These are phyloP conservation scores for Noctua janthina DNA, from an alignment of 2,888 invertebrate species.

Conservation along the genomic window DNA sequence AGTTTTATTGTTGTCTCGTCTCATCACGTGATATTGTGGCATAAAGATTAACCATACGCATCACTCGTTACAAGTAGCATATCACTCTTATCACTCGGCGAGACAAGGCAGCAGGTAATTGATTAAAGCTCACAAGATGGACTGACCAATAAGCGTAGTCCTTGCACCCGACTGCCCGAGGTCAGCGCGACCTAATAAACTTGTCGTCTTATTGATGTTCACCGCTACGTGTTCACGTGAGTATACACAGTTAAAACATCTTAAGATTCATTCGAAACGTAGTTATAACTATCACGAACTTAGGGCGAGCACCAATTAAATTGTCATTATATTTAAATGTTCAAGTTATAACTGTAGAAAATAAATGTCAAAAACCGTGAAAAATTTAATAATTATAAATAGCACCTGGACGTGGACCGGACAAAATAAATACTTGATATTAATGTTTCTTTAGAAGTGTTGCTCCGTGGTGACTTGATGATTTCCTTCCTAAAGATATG, in stretches of 20 bases:
- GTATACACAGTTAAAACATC: neutral
- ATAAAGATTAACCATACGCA: neutral
- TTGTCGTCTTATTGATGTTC: neutral
- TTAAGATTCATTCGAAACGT: neutral
- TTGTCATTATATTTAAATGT: neutral
- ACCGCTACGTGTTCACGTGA: neutral
- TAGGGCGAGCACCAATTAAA: neutral
- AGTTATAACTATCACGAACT: neutral
- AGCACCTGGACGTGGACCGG: too few species aligned
- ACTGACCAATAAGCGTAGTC: constrained; percentile 19
- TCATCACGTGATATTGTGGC: neutral
- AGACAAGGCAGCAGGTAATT: constrained; percentile 11
- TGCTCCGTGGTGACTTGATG: neutral
- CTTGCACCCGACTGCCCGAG: neutral
- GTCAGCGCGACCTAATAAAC: constrained; percentile 40
- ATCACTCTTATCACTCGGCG: neutral
- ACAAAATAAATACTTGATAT: neutral
- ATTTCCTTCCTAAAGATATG: too few species aligned
- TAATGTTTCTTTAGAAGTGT: neutral
- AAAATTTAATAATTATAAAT: neutral
- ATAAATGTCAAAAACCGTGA: neutral
- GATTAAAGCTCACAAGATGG: constrained; percentile 28
- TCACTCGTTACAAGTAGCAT: neutral
- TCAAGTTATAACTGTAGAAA: neutral
- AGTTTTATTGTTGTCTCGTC: neutral